phyloP scores from a whole-genome alignment of 2,797 vertebrate species.

The Onychomys arenicola region DNA sequence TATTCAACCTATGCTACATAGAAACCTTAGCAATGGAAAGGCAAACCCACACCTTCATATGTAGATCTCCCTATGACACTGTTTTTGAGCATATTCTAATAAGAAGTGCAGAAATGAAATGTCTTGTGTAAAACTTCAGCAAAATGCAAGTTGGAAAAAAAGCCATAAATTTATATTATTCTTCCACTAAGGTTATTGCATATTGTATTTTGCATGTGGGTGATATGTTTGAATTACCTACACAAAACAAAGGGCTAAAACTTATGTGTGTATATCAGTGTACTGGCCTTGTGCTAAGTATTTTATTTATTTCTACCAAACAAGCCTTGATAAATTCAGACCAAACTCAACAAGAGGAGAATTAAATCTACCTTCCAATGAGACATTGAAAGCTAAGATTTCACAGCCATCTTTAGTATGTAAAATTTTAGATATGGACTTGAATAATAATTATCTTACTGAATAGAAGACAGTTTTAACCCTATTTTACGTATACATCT shows the following conservation, averaged over 20 bases:
- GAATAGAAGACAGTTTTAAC: neutral
- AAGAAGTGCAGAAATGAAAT: conserved; percentile 24
- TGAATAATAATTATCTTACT: neutral
- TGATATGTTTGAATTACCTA: conserved; percentile 28
- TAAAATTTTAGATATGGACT: neutral
- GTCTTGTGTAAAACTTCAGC: conserved; percentile 1
- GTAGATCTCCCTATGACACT: neutral
- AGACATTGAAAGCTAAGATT: neutral
- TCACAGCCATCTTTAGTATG: neutral
- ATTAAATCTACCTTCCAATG: neutral
- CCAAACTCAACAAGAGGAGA: neutral
- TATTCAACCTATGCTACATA: conserved; percentile 22
- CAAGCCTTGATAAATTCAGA: neutral
- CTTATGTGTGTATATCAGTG: neutral
- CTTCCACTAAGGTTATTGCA: conserved; percentile 12
- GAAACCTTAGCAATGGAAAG: conserved; percentile 55
- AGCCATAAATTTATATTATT: neutral
- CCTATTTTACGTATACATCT: neutral
- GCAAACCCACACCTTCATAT: conserved; percentile 14
- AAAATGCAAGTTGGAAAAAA: conserved; percentile 26
- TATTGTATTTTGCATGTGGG: neutral
- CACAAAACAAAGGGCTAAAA: neutral
- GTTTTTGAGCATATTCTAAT: conserved; percentile 44
- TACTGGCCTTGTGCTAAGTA: neutral
- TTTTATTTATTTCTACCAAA: neutral